Conservation (phyloP, 2,113 vertebrate genomes). For the Dicrurus megarhynchus region DNA sequence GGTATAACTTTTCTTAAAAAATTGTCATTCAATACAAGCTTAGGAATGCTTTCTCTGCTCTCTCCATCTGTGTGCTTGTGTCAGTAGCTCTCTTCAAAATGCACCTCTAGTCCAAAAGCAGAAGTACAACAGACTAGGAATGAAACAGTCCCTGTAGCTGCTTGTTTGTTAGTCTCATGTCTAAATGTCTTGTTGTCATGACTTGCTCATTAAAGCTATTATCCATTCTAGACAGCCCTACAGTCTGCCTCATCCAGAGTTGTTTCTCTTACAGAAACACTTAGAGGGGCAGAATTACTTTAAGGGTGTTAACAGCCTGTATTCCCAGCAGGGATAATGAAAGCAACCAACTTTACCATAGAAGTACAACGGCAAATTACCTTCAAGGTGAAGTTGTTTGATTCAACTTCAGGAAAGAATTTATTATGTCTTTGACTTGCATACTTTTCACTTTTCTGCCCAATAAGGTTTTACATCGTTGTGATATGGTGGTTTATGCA, state of each 20-base stretch:
- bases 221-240: background rate
- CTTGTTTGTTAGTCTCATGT: background rate
- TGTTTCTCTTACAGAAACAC: background rate
- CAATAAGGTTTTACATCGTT: background rate
- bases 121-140: background rate
- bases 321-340: background rate
- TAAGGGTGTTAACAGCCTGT: background rate
- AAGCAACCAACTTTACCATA: background rate
- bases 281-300: background rate
- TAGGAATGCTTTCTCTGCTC: background rate
- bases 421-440: background rate
- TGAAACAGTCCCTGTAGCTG: background rate
- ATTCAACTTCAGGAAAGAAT: background rate
- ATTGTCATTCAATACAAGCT: background rate
- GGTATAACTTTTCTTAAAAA: background rate
- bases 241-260: background rate
- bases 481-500: background rate
- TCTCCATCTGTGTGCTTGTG: background rate
- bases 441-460: background rate
- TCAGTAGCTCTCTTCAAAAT: background rate
- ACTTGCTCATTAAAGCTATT: background rate
- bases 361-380: background rate
- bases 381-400: background rate
- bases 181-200: background rate
- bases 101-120: background rate